A percentile compares a stretch with the other conserved stretches of the same genome.
Conservation (phyloP, 2,888 invertebrate species). For the Nomada fabriciana region DNA sequence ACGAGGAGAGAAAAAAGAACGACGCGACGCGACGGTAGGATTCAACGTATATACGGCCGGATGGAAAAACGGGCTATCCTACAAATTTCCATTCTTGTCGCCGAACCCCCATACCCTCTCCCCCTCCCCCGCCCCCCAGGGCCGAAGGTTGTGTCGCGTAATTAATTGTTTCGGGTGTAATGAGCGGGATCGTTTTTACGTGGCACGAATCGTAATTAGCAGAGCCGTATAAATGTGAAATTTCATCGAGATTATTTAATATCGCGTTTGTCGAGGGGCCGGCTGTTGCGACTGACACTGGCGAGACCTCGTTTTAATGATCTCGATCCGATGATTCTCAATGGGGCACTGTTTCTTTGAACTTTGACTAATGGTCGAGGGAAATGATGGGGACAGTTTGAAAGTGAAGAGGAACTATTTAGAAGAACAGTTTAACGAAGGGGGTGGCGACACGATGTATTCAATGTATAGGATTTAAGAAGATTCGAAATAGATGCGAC, state of each 20-base stretch:
- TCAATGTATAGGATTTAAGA: too few species aligned
- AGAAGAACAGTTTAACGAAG: neutral
- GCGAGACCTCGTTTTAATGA: constrained; percentile 29
- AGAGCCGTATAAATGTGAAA: constrained; percentile 36
- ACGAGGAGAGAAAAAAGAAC: constrained; percentile 6
- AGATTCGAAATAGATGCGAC: too few species aligned
- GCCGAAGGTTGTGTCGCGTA: neutral
- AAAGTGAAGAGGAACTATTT: neutral
- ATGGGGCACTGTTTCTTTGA: constrained; percentile 4
- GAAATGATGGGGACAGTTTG: neutral
- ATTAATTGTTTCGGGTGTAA: constrained; percentile 54
- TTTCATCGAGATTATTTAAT: constrained; percentile 44
- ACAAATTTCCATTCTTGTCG: constrained; percentile 39
- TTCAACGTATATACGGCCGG: constrained; percentile 1
- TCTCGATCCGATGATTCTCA: constrained; percentile 30
- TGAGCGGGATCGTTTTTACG: constrained; percentile 50
- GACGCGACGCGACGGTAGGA: neutral
- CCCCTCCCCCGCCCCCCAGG: neutral
- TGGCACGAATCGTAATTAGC: constrained; percentile 39
- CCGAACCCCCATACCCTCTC: too few species aligned
- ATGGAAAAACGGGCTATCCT: constrained; percentile 28
- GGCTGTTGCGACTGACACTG: constrained; percentile 1
- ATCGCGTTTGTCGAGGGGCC: neutral
- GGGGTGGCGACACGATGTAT: too few species aligned
- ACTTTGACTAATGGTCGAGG: constrained; percentile 6